Evolutionary conservation across 2,113 vertebrate genomes (phyloP).

Genomic region (Peromyscus leucopus): DNA sequence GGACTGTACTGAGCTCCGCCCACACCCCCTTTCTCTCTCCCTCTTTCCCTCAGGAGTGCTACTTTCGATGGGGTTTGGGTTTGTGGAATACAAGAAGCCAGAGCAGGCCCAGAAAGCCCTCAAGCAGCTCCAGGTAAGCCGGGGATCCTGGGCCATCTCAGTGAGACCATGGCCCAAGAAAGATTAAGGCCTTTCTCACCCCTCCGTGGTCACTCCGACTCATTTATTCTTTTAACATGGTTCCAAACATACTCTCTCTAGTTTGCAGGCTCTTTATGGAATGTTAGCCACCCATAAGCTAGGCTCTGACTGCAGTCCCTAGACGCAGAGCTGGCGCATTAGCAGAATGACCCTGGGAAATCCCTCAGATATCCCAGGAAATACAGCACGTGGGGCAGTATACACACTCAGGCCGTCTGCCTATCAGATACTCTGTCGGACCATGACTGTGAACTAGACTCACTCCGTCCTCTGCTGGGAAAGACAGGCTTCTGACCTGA

Average conservation of each 20-base stretch:
- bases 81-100: slow-evolving; percentile 94
- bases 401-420: not conserved
- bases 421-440: not conserved
- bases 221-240: not conserved
- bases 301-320: not conserved
- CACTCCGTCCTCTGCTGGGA: not conserved
- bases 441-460: not conserved
- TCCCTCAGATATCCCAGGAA: not conserved
- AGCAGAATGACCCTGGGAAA: slow-evolving; percentile 24
- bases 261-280: not conserved
- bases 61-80: slow-evolving; percentile 98
- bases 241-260: not conserved
- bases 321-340: not conserved
- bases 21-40: not conserved
- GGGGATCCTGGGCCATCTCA: not conserved
- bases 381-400: not conserved
- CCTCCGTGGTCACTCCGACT: accelerated
- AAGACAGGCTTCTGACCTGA: not conserved
- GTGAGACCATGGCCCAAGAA: not conserved
- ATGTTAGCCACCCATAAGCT: not conserved
- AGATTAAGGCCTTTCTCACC: not conserved
- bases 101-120: slow-evolving; percentile 96
- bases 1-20: accelerated
- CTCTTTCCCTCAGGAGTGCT: slow-evolving; percentile 86
- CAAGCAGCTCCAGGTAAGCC: slow-evolving; percentile 92